Base-by-base conservation (phyloP, 2,797 vertebrate species). In the Hirundo rustica region DNA sequence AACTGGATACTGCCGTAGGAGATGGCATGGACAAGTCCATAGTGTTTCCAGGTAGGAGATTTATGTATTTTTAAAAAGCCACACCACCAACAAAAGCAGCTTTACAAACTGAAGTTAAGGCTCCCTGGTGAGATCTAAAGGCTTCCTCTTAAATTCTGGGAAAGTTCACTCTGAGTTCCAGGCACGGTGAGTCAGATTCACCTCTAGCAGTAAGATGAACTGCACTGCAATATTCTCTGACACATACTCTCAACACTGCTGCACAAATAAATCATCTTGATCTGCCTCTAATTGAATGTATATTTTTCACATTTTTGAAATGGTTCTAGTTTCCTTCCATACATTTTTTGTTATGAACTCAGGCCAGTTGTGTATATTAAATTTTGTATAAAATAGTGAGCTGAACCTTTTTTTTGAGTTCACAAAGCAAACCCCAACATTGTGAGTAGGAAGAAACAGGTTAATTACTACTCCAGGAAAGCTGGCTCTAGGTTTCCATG, bases 201-300 rank as follows among this genome's bases (percentile, higher is more conserved):
- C 92, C 85, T 77, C 65, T 76, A 77, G 45, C 71, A 76, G n/a
- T 42, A 74, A 89, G 67, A 82, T 0, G 1, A 92, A 61, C 83
- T 79, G 17, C 73, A 54, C 27, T 64, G 57, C 60, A 88, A 54
- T 73, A 64, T 77, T 87, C 64, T 67, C n/a, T 38, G 76, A 51
- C 38, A 77, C 45, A 58, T 9, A 85, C 32, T 71, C 80, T 87
- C 74, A 82, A n/a, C 25, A 44, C 42, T 57, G 54, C 74, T 94
- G 67, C 65, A 93, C 53, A 96, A 97, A 97, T 90, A 96, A 97
- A 97, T 90, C 42, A 80, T 76, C 57, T 54, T 90, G 67, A 96
- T 90, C 91, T 85, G 74, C 48, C 57, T 90, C 68, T 95, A 95
- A 94, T 83, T 95, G 50, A 85, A 83, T 90, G 83, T 93, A 51